A percentile compares a stretch with the other conserved stretches of the same genome.
Conservation (phyloP, 2,797 vertebrate genomes). For the Arremon aurantiirostris region DNA sequence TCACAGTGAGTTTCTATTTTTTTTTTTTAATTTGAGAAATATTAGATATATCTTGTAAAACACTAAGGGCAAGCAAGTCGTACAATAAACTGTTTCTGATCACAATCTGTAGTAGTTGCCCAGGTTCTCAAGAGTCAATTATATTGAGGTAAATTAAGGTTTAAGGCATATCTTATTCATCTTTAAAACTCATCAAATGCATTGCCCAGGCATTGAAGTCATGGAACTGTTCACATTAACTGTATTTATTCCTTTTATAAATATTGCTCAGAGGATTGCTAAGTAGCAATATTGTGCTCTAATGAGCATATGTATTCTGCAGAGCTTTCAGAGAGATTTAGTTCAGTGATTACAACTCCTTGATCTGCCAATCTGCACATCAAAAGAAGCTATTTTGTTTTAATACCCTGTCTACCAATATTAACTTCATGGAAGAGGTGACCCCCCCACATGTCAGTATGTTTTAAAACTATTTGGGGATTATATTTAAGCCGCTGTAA, state of each 20-base stretch:
- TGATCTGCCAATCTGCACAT: constrained; percentile 61
- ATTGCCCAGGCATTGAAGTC: neutral
- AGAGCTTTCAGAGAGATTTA: constrained; percentile 28
- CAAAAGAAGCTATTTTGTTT: constrained; percentile 53
- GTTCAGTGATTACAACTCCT: constrained; percentile 43
- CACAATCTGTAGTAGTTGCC: neutral
- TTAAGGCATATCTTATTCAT: neutral
- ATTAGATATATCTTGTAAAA: neutral
- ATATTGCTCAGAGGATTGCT: neutral
- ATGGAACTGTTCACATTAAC: neutral
- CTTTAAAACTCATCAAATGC: neutral
- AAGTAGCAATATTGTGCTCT: constrained; percentile 12
- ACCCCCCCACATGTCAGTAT: neutral
- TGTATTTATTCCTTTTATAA: constrained; percentile 34
- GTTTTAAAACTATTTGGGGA: constrained; percentile 15
- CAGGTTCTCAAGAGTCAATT: neutral
- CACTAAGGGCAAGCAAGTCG: neutral
- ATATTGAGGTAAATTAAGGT: neutral
- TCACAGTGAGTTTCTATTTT: neutral
- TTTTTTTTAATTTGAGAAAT: neutral
- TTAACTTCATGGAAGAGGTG: constrained; percentile 4
- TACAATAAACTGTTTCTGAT: neutral
- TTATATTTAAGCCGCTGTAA: constrained; percentile 39
- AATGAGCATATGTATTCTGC: constrained; percentile 2
- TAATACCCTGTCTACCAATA: constrained; percentile 28